These are phyloP conservation scores for Oscheius sp. DNA, from an alignment of 2,888 invertebrate genomes.

Conservation along the genomic window DNA sequence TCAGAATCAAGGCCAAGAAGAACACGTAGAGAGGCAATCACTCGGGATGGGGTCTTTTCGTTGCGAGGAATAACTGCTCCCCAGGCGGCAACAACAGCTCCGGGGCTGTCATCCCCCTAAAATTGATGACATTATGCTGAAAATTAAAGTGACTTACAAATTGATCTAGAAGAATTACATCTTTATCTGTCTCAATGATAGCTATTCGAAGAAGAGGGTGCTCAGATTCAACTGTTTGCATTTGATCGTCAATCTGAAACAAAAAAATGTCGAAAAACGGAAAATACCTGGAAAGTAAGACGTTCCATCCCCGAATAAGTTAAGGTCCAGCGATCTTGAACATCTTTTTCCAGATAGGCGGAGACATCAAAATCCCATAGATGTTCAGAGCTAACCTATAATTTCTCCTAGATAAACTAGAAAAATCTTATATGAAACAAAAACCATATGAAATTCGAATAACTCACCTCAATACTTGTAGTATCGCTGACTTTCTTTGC, in stretches of 20 bases:
- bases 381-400: slow-evolving; percentile 53
- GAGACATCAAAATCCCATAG: slow-evolving; percentile 62
- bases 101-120: slow-evolving; percentile 49
- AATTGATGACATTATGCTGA: neutral
- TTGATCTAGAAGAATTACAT: slow-evolving; percentile 46
- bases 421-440: too few species aligned
- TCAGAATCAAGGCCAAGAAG: slow-evolving; percentile 30
- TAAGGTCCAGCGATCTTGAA: slow-evolving; percentile 51
- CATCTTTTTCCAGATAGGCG: slow-evolving; percentile 48
- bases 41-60: slow-evolving; percentile 37
- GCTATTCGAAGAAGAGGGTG: slow-evolving; percentile 42
- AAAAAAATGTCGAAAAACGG: too few species aligned
- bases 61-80: slow-evolving; percentile 58
- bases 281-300: slow-evolving; percentile 40
- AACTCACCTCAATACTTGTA: slow-evolving; percentile 40
- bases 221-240: slow-evolving; percentile 42
- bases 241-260: slow-evolving; percentile 44
- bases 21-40: slow-evolving; percentile 39
- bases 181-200: slow-evolving; percentile 39
- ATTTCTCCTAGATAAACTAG: too few species aligned
- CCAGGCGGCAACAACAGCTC: slow-evolving; percentile 63
- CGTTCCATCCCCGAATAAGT: slow-evolving; percentile 39
- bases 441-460: too few species aligned
- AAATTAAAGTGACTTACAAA: slow-evolving; percentile 31
- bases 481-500: slow-evolving; percentile 33